These are phyloP conservation scores for Gracilinanus agilis DNA, from an alignment of 2,113 vertebrate genomes.

Conservation along the genomic window DNA sequence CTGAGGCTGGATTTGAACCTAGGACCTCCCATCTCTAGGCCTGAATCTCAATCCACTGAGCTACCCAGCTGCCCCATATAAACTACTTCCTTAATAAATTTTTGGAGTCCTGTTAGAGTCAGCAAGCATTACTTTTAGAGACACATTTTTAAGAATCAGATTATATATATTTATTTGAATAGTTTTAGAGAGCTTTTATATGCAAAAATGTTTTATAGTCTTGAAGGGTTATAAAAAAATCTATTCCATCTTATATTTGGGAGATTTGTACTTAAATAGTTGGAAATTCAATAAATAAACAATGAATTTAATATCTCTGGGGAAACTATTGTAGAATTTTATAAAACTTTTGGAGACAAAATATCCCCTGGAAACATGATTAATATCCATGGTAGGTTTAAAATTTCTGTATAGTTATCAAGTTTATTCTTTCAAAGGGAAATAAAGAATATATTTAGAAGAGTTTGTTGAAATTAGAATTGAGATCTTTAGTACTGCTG, in stretches of 20 bases:
- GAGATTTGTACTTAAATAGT: not conserved
- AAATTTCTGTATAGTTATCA: not conserved
- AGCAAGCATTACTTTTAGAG: not conserved
- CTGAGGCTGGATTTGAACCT: too few relatives aligned
- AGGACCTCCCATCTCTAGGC: too few relatives aligned
- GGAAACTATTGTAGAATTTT: not conserved
- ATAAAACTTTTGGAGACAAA: not conserved
- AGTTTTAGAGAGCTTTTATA: not conserved
- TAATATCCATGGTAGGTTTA: not conserved
- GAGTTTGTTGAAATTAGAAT: not conserved
- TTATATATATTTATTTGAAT: not conserved
- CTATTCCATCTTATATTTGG: not conserved
- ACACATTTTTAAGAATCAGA: not conserved
- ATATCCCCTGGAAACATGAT: not conserved
- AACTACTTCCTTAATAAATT: conserved; percentile 5
- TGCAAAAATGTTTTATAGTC: not conserved
- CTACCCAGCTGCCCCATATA: too few relatives aligned
- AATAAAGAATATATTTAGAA: not conserved
- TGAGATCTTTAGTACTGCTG: not conserved
- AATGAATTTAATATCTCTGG: conserved; percentile 11
- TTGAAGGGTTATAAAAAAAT: not conserved
- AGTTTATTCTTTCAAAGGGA: not conserved
- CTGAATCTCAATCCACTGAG: too few relatives aligned
- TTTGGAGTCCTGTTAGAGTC: conserved; percentile 8
- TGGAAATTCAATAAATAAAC: not conserved